Base-by-base conservation (phyloP, 2,113 vertebrate species). In the Paralichthys olivaceus region DNA sequence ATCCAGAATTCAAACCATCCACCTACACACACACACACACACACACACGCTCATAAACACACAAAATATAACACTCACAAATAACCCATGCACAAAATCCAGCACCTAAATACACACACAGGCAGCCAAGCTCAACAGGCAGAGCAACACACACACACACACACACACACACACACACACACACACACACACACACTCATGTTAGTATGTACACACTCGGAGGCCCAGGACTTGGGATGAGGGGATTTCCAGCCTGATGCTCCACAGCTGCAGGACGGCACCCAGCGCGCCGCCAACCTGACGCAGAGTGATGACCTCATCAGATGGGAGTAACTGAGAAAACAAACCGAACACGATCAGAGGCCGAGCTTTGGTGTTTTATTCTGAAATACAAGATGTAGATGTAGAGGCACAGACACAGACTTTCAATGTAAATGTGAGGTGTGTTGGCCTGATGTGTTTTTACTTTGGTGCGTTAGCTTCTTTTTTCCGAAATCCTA, bases 161-260 rank as follows among this genome's bases (percentile, higher is more conserved):
- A 34, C 69, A 47, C 53, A 37, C 59, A 63, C 65, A 34, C 66
- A 61, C 53, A 65, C 26, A 47, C 72, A 51, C 69, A 59, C 56
- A 58, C 75, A 49, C 37, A 53, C 25, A 57, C 34, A 47, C 15
- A 45, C 22, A 58, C 25, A 4, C 20, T 69, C 45, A 34, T 69
- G 58, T 59, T 74, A 32, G 29, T 71, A 34, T 74, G 37, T n/a
- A 70, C 64, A 66, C 70, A 71, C 54, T 69, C 49, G 2, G 65
- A 72, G 60, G 65, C 77, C 62, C 65, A 15, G 64, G 22, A 43
- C 53, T 23, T 47, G 68, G 32, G 56, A 84, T 29, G 65, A 80
- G 89, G 90, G 91, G 87, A 87, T 90, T 92, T 90, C 90, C 90
- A 91, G 76, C 81, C 75, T 85, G 84, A 90, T 86, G 83, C 72